A percentile compares a stretch with the other conserved stretches of the same genome.
phyloP scores from a whole-genome alignment of 2,888 invertebrate genomes.

The Disparrhopalites patrizii region DNA sequence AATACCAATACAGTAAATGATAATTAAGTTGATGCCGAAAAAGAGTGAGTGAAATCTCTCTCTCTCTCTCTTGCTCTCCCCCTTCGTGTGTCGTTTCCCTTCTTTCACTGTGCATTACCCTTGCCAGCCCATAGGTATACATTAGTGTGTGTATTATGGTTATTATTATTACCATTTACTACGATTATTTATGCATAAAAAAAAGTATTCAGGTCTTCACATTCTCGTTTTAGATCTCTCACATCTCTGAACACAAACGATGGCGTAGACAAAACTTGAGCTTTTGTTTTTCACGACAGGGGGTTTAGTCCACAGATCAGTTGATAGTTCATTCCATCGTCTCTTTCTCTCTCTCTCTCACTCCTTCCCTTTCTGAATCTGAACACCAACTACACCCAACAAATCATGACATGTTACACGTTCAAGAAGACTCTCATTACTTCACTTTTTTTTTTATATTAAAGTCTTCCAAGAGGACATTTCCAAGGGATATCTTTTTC shows the following conservation, averaged over 20 bases:
- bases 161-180: no score
- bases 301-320: slow-evolving; percentile 35
- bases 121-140: no score
- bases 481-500: no score
- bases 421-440: no score
- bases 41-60: no score
- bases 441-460: no score
- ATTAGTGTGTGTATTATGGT: no score
- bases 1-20: slow-evolving; percentile 35
- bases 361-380: neutral
- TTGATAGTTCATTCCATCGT: slow-evolving; percentile 26
- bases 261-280: slow-evolving; percentile 34
- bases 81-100: no score
- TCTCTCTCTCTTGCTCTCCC: no score
- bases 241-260: slow-evolving; percentile 23
- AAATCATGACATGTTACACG: neutral
- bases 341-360: neutral
- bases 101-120: neutral
- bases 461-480: no score
- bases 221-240: slow-evolving; percentile 27
- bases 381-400: neutral
- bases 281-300: slow-evolving; percentile 36
- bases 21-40: slow-evolving; percentile 38
- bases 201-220: slow-evolving; percentile 25
- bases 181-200: neutral